phyloP scores from a whole-genome alignment of 1,140 invertebrate genomes.

The Oppia nitens region DNA sequence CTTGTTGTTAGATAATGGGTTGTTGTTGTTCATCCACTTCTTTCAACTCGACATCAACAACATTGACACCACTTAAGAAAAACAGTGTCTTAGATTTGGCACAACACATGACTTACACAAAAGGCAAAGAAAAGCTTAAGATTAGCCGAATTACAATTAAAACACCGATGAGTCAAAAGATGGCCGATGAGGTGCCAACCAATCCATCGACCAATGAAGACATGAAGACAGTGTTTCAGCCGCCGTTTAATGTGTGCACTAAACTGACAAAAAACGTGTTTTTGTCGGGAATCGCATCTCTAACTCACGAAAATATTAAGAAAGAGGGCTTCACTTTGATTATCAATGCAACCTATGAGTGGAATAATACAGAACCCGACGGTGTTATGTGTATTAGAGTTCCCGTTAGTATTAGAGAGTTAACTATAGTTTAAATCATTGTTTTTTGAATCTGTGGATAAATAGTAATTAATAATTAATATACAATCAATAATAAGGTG shows the following conservation, averaged over 20 bases:
- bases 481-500: background rate
- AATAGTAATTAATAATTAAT: background rate
- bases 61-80: too few species aligned
- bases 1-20: too few species aligned
- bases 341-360: conserved; percentile 9
- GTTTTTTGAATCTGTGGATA: background rate
- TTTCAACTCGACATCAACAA: too few species aligned
- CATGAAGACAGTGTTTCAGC: too few species aligned
- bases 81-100: background rate
- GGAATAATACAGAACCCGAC: too few species aligned
- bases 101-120: background rate
- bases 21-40: too few species aligned
- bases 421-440: too few species aligned
- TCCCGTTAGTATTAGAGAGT: background rate
- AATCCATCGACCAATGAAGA: too few species aligned
- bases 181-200: too few species aligned
- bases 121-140: too few species aligned
- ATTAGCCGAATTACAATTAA: too few species aligned
- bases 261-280: conserved; percentile 6
- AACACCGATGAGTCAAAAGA: too few species aligned
- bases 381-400: conserved; percentile 9
- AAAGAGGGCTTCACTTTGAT: background rate
- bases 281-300: conserved; percentile 5
- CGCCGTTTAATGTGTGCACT: background rate
- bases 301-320: conserved; percentile 5